Base-by-base conservation (phyloP, 1,140 invertebrate species). In the Pseudomyrmex dendroicus region DNA sequence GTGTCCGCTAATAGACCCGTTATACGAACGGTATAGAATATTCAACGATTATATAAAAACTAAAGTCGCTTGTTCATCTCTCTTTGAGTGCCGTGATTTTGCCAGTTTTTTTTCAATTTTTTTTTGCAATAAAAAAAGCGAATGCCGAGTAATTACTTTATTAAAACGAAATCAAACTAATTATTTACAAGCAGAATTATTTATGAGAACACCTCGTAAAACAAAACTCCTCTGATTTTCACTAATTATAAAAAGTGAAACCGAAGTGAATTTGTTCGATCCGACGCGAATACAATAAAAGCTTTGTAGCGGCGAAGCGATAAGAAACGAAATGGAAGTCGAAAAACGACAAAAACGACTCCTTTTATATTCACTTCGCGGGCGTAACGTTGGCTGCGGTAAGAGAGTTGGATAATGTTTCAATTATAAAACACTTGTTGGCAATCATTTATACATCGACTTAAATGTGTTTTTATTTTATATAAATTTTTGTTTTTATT, bases 291-390 rank as follows among this genome's bases (percentile, higher is more conserved):
- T 46, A 80, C 76, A 80, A 80, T 80, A 10, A 20, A 48, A 46
- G 76, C 76, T 72, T 72, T 80, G 46, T 80, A 44, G n/a, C 35
- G 5, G 44, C 15, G 25, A 25, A 59, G 35, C 44, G 66, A 70
- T 15, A 54, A 67, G 67, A 46, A 48, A 25, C 2, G 66, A 57
- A 78, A 80, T 7, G 54, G 17, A 35, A 46, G 50, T n/a, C 12
- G 44, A 22, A 70, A 64, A 50, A 61, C 59, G 35, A 80, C 76
- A 80, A 80, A 59, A 72, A 66, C n/a, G n/a, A n/a, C 44, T 59
- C n/a, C 76, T 80, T 80, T 80, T 56, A 35, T 35, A 72, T 61
- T 57, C 54, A 48, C 54, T 72, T 80, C 64, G 44, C n/a, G 35
- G 15, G 44, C 44, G 17, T 59, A n/a, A 22, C 61, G 76, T 50